Base-by-base conservation (phyloP, 2,888 invertebrate genomes). In the Aphidoletes aphidimyza region DNA sequence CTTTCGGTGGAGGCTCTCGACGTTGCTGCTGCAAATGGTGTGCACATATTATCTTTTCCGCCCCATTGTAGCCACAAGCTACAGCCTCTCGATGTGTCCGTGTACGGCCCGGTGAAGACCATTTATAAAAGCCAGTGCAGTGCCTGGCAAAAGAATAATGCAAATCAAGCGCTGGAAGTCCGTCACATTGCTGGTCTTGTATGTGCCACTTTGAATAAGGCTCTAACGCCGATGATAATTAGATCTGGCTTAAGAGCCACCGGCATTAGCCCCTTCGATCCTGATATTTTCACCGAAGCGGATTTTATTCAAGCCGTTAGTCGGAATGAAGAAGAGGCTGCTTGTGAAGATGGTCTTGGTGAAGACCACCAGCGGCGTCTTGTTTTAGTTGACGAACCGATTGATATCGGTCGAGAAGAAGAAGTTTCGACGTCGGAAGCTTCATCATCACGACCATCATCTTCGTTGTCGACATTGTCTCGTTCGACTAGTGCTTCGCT, bases 181-280 rank as follows among this genome's bases (percentile, higher is more conserved):
- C 85, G 85, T 39, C 85, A 86, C 59, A 85, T 86, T 84, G 84
- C 86, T 69, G 85, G 85, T n/a, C 54, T 86, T 86, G 87, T 86
- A 85, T 86, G 39, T 88, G 87, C 85, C 86, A 87, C 85, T 39
- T 78, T 86, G 37, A 86, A 86, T 85, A 47, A 84, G 84, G 85
- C 85, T 39, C 83, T 85, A 19, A 47, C 47, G 19, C 47, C 47
- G 19, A 47, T 17, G 19, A 47, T 14, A 17, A 69, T 86, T 17
- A 85, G 85, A 83, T 81, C 84, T 84, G 85, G 86, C 45, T 86
- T 86, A 84, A 17, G 14, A 14, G 85, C 85, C 14, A 86, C 86
- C 14, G 86, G 86, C 14, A 86, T 86, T 84, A 59, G 8, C 30
- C 85, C 86, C 69, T 86, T 83, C 84, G 83, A 86, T 78, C 86